Conservation (phyloP, 2,888 invertebrate species). For the Rambutsinella grinnellia region DNA sequence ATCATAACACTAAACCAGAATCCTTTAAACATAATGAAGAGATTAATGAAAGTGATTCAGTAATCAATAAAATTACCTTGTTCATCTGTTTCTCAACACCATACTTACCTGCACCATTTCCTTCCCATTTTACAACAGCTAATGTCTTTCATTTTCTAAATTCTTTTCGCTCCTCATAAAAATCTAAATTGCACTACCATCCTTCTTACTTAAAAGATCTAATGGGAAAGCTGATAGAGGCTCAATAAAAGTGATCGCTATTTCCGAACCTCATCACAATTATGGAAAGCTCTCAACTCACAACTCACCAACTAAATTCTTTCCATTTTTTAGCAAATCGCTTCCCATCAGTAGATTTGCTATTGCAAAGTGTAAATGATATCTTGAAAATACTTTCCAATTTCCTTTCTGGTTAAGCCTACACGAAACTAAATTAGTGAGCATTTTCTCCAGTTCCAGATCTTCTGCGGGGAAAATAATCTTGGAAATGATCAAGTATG, state of each 20-base stretch:
- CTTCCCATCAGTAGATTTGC: too few relatives aligned
- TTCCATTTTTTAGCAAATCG: background rate
- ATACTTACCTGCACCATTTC: constrained; percentile 6
- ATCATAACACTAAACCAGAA: constrained; percentile 2
- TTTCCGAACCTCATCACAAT: background rate
- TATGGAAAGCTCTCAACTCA: background rate
- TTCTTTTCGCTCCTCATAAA: background rate
- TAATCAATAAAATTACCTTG: too few relatives aligned
- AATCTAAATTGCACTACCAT: constrained; percentile 21
- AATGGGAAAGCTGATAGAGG: background rate
- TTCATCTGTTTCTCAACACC: too few relatives aligned
- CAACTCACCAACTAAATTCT: background rate
- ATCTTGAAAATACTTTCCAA: too few relatives aligned
- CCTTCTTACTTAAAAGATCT: background rate
- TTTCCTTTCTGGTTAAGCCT: too few relatives aligned
- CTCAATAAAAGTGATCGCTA: background rate
- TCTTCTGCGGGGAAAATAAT: too few relatives aligned
- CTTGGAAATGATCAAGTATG: too few relatives aligned
- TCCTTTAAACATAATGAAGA: too few relatives aligned
- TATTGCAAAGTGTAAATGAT: too few relatives aligned
- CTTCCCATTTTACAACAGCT: background rate
- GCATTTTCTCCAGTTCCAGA: too few relatives aligned
- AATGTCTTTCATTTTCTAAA: background rate
- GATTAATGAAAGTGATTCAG: too few relatives aligned
- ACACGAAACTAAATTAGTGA: too few relatives aligned